phyloP scores from a whole-genome alignment of 2,888 invertebrate genomes.

The Uropetala carovei region DNA sequence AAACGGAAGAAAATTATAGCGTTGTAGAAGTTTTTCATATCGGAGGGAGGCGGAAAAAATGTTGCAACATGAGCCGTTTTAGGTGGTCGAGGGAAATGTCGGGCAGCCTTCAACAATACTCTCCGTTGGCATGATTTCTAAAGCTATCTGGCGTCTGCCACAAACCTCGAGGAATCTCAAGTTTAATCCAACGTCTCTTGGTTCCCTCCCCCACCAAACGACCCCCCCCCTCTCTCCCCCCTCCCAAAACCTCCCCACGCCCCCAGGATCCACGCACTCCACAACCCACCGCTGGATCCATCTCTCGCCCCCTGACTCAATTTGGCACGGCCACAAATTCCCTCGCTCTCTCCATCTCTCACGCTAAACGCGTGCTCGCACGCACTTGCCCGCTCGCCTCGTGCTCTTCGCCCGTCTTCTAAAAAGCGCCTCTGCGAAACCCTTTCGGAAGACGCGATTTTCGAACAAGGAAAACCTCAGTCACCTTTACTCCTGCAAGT shows the following conservation, averaged over 20 bases:
- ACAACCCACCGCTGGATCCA: neutral
- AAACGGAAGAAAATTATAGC: no score
- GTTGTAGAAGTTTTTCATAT: no score
- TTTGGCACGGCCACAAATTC: neutral
- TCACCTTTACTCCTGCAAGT: no score
- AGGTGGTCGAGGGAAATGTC: no score
- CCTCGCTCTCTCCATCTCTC: neutral
- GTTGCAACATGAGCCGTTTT: no score
- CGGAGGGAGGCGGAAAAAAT: no score
- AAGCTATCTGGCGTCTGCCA: neutral
- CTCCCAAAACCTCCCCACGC: no score
- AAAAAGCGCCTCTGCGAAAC: neutral
- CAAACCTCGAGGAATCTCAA: neutral
- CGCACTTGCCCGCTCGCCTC: neutral
- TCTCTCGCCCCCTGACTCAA: neutral
- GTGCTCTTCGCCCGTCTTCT: neutral
- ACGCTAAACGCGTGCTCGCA: neutral
- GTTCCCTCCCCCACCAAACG: no score
- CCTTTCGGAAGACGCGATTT: neutral
- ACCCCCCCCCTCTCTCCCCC: no score
- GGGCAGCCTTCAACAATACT: neutral
- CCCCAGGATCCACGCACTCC: neutral
- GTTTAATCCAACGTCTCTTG: neutral
- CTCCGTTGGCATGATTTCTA: slow-evolving; percentile 26
- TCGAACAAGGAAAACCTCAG: no score